Conservation (phyloP, 1,140 invertebrate genomes). For the Ips nitidus region DNA sequence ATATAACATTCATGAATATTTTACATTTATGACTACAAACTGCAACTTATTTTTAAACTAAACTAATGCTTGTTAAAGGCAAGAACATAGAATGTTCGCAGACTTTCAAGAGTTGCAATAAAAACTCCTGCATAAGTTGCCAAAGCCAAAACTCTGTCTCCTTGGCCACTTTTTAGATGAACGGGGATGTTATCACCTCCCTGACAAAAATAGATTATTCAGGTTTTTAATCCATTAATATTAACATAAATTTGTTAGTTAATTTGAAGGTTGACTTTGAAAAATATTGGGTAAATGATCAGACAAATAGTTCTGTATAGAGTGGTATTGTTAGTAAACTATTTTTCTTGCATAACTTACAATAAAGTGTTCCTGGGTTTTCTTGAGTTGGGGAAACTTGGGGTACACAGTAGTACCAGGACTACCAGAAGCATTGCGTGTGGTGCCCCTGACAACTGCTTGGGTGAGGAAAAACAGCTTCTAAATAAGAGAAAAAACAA, state of each 20-base stretch:
- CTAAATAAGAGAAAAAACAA: not conserved
- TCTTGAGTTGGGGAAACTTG: not conserved
- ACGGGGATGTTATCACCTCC: constrained; percentile 14
- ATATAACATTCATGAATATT: not conserved
- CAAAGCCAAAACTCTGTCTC: constrained; percentile 9
- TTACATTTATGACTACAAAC: constrained; percentile 1
- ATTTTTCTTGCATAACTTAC: not conserved
- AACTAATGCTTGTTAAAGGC: not conserved
- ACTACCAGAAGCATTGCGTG: not conserved
- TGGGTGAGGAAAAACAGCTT: constrained; percentile 2
- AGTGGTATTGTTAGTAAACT: not conserved
- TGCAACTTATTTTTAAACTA: not conserved
- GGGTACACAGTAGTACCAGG: not conserved
- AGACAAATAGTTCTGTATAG: not conserved
- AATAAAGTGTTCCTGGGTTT: not conserved
- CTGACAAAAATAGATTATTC: constrained; percentile 13
- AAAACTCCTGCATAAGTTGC: not conserved
- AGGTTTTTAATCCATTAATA: not conserved
- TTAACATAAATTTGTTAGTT: not conserved
- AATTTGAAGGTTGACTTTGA: not conserved
- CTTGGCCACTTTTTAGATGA: constrained; percentile 12
- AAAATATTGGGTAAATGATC: not conserved
- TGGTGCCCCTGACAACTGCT: not conserved
- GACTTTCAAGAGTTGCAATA: not conserved
- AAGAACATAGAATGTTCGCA: constrained; percentile 2